Conservation (phyloP, 2,113 vertebrate genomes). For the Pterocles gutturalis region DNA sequence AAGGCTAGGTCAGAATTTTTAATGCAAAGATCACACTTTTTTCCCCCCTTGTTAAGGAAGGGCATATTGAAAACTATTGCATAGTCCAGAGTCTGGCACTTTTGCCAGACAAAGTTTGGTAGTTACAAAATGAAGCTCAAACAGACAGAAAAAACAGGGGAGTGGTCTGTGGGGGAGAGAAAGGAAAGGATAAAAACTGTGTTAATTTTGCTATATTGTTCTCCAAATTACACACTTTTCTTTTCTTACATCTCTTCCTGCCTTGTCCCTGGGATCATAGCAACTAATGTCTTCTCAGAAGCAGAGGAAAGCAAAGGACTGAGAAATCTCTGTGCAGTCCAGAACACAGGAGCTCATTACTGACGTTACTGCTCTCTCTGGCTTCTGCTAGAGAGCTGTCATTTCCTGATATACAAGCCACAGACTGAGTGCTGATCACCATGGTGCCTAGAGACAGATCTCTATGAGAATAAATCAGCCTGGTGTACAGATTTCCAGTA, state of each 20-base stretch:
- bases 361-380: background rate
- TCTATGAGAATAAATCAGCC: background rate
- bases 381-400: background rate
- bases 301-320: background rate
- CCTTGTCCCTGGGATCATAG: background rate
- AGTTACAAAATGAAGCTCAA: background rate
- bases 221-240: background rate
- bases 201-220: background rate
- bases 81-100: background rate
- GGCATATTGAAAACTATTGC: background rate
- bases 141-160: background rate
- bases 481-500: background rate
- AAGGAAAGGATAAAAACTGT: background rate
- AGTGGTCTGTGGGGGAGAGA: background rate
- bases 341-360: background rate
- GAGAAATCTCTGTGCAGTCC: background rate
- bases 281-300: background rate
- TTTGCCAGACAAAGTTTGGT: no score
- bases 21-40: background rate
- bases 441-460: background rate
- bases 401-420: background rate
- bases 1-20: background rate
- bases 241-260: background rate
- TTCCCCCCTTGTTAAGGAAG: accelerated
- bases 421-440: background rate